These are phyloP conservation scores for Agrochola macilenta DNA, from an alignment of 2,888 invertebrate genomes.

Conservation along the genomic window DNA sequence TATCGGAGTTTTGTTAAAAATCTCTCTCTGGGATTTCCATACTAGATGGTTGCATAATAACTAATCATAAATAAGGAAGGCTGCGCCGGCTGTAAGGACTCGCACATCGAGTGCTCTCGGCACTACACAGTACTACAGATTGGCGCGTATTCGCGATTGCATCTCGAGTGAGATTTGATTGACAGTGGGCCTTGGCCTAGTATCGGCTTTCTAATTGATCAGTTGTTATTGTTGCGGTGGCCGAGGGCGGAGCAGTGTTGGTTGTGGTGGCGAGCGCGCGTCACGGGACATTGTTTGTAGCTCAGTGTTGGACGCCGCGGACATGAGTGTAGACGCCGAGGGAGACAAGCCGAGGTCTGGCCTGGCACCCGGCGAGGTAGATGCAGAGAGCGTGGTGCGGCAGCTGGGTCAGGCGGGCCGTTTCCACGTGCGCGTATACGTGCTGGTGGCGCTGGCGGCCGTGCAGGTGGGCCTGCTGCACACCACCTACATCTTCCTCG, in stretches of 20 bases:
- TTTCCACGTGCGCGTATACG: slow-evolving; percentile 78
- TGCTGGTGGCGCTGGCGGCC: slow-evolving; percentile 83
- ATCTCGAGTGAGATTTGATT: slow-evolving; percentile 62
- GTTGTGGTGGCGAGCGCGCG: slow-evolving; percentile 22
- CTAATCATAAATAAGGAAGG: slow-evolving; percentile 51
- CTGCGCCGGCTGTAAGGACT: slow-evolving; percentile 30
- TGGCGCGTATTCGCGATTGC: slow-evolving; percentile 47
- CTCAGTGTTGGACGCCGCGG: slow-evolving; percentile 24
- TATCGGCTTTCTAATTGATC: slow-evolving; percentile 70
- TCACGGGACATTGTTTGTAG: slow-evolving; percentile 16
- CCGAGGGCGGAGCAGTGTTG: slow-evolving; percentile 35
- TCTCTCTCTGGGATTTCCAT: slow-evolving; percentile 50
- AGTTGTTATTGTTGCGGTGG: slow-evolving; percentile 61
- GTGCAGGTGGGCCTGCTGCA: slow-evolving; percentile 89
- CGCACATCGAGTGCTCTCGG: slow-evolving; percentile 11
- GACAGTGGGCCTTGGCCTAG: slow-evolving; percentile 69
- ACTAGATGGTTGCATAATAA: slow-evolving; percentile 40
- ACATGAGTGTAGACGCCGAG: slow-evolving; percentile 41
- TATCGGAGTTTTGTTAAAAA: slow-evolving; percentile 30
- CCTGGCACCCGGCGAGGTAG: slow-evolving; percentile 65
- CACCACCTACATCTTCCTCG: slow-evolving; percentile 91
- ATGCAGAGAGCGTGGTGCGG: slow-evolving; percentile 70
- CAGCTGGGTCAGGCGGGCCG: slow-evolving; percentile 81
- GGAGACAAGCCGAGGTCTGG: slow-evolving; percentile 10
- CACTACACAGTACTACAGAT: slow-evolving; percentile 4